Conservation (phyloP, 2,113 vertebrate genomes). For the Motacilla tschutschensis region DNA sequence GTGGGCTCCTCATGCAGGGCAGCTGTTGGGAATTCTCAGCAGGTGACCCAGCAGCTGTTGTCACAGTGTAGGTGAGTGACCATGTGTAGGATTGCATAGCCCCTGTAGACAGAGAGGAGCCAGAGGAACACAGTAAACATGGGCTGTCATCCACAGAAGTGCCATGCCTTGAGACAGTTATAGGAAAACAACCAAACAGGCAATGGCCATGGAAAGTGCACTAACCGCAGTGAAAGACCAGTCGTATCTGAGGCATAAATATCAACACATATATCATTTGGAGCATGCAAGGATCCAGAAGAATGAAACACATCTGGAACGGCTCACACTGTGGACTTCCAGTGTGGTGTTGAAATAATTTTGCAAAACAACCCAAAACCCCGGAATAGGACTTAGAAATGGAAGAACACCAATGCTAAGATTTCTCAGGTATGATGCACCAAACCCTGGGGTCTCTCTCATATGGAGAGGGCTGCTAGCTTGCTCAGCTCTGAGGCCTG, state of each 20-base stretch:
- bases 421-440: not conserved
- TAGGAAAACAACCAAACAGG: not conserved
- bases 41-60: slow-evolving; percentile 88
- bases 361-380: not conserved
- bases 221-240: not conserved
- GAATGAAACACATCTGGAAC: not conserved
- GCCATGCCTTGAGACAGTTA: not conserved
- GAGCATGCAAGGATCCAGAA: not conserved
- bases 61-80: slow-evolving; percentile 99
- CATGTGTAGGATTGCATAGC: slow-evolving; percentile 98
- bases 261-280: not conserved
- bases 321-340: not conserved
- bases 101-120: slow-evolving; percentile 76
- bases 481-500: not conserved
- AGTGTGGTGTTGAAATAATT: not conserved
- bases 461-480: not conserved
- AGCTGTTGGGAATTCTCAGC: slow-evolving; percentile 89
- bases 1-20: slow-evolving; percentile 89
- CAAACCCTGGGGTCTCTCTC: not conserved
- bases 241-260: not conserved
- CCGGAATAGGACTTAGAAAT: not conserved
- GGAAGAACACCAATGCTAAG: not conserved
- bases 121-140: not conserved
- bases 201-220: not conserved
- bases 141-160: not conserved